Base-by-base conservation (phyloP, 2,797 vertebrate genomes). In the Lateolabrax maculatus region DNA sequence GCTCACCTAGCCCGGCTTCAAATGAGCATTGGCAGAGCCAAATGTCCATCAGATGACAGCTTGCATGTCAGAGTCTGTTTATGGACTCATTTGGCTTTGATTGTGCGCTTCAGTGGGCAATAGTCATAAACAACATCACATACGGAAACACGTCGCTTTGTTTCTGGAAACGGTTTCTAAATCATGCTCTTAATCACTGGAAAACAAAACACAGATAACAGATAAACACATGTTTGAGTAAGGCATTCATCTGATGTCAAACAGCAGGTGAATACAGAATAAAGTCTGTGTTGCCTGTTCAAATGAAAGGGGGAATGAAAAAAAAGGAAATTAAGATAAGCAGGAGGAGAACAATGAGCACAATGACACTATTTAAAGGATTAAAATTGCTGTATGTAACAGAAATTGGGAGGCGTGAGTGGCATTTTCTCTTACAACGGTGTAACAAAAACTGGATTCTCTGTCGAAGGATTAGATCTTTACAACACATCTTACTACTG, bases 51-150 rank as follows among this genome's bases (percentile, higher is more conserved):
- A 62, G 75, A 51, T 66, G 82, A 81, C 79, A 83, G 77, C 72
- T 80, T 80, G 76, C 61, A 23, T 83, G 79, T 84, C 83, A 64
- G 61, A 62, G 48, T 75, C 19, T 81, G 82, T 85, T 84, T 79
- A 69, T 58, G 72, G 72, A 71, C 70, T 87, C 68, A 74, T 85
- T 80, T 81, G 65, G 58, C 39, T 82, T 75, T 81, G 62, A 67
- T 52, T 69, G 56, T 55, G 46, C 1, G n/a, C 53, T 53, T 66
- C 78, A 74, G 55, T 51, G 48, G 15, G 60, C 71, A 39, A 44
- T 34, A 73, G 79, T 83, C 73, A 71, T 13, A 29, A 75, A 69
- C 37, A 44, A n/a, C 68, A 58, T 44, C 9, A 41, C 48, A 48
- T 21, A 70, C 0, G 21, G 56, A 81, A 72, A 64, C 57, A 41